These are phyloP conservation scores for Leptopilina clavipes DNA, from an alignment of 1,140 invertebrate genomes.

Conservation along the genomic window DNA sequence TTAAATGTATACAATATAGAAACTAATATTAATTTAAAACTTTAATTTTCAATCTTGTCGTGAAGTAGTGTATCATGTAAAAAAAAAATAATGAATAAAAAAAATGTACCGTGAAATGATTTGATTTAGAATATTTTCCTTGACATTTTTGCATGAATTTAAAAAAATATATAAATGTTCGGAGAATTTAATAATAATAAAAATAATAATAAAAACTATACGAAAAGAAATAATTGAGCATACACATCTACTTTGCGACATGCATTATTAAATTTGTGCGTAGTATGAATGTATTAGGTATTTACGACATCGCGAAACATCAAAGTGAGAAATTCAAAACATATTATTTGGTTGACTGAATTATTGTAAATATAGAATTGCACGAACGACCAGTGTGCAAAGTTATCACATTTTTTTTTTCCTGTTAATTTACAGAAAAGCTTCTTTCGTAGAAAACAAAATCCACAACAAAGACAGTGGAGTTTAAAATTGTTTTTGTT, in stretches of 20 bases:
- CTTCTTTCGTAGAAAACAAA: conserved; percentile 18
- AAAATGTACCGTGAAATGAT: no score
- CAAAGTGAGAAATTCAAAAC: neutral
- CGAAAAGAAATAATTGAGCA: neutral
- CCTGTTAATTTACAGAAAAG: neutral
- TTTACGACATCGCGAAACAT: neutral
- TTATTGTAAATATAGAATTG: conserved; percentile 23
- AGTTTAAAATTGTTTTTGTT: neutral
- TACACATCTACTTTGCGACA: conserved; percentile 2
- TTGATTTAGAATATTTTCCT: no score
- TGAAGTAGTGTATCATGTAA: neutral
- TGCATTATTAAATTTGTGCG: conserved; percentile 2
- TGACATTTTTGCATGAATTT: no score
- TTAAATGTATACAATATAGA: conserved; percentile 2
- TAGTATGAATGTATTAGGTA: neutral
- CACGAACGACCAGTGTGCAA: conserved; percentile 28
- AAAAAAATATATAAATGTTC: neutral
- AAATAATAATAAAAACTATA: neutral
- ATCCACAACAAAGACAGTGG: conserved; percentile 16
- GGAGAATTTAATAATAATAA: neutral
- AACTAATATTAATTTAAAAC: conserved; percentile 27
- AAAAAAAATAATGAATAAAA: no score
- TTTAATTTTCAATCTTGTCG: conserved; percentile 3
- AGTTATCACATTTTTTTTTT: neutral
- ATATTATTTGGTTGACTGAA: conserved; percentile 1